phyloP scores from a whole-genome alignment of 2,888 invertebrate species.

The Patella caerulea region DNA sequence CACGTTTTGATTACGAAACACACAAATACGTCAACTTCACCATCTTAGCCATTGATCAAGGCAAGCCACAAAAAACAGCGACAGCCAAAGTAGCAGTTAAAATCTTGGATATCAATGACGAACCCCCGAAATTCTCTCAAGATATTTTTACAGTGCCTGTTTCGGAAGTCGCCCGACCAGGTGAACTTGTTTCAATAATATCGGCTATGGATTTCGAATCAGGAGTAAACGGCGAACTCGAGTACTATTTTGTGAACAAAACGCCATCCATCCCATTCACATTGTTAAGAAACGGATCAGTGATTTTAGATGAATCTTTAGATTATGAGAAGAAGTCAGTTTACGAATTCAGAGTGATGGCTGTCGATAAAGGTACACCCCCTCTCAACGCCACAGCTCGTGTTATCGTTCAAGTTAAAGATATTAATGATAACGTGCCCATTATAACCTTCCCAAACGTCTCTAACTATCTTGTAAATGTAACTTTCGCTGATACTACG shows the following conservation, averaged over 20 bases:
- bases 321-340: slow-evolving; percentile 52
- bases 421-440: slow-evolving; percentile 59
- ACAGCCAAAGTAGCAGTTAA: slow-evolving; percentile 48
- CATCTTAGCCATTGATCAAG: slow-evolving; percentile 54
- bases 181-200: slow-evolving; percentile 45
- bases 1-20: slow-evolving; percentile 54
- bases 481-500: slow-evolving; percentile 41
- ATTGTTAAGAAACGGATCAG: slow-evolving; percentile 49
- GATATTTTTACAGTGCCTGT: slow-evolving; percentile 47
- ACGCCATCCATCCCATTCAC: slow-evolving; percentile 43
- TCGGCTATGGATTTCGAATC: slow-evolving; percentile 51
- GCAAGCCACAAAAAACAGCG: slow-evolving; percentile 47
- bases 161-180: slow-evolving; percentile 48
- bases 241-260: not conserved
- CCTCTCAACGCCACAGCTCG: slow-evolving; percentile 41
- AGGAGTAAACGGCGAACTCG: slow-evolving; percentile 53
- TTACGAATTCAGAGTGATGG: slow-evolving; percentile 56
- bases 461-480: slow-evolving; percentile 47
- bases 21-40: slow-evolving; percentile 47
- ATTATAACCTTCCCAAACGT: slow-evolving; percentile 53
- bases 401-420: slow-evolving; percentile 43
- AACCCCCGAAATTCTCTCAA: slow-evolving; percentile 51
- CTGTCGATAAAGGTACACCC: slow-evolving; percentile 59
- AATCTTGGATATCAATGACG: slow-evolving; percentile 58
- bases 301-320: slow-evolving; percentile 47